These are phyloP conservation scores for Capromys pilorides DNA, from an alignment of 2,797 vertebrate species.

Conservation along the genomic window DNA sequence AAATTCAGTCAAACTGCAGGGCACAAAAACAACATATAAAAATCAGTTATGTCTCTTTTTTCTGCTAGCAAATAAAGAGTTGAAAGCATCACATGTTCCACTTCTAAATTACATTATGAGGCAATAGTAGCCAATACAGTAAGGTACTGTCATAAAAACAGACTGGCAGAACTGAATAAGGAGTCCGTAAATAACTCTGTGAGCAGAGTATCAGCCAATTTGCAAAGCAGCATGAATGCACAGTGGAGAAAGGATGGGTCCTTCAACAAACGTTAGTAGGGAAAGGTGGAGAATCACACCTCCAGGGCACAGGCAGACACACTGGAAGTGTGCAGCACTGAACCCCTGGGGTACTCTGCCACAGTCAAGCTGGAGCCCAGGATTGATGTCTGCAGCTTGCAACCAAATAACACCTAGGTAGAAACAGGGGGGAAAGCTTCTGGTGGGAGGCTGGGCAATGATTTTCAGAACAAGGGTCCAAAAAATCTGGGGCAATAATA, in stretches of 20 bases:
- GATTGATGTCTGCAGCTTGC: neutral
- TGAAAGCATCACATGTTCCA: too few relatives aligned
- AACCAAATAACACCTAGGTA: neutral
- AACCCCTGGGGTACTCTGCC: too few relatives aligned
- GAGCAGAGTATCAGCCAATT: neutral
- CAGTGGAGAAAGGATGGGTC: neutral
- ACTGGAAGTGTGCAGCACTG: neutral
- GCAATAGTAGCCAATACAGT: neutral
- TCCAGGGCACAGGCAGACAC: too few relatives aligned
- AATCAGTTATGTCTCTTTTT: neutral
- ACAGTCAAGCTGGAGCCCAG: neutral
- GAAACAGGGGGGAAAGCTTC: neutral
- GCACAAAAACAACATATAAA: neutral
- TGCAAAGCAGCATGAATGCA: neutral
- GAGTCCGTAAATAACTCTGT: neutral
- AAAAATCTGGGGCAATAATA: neutral
- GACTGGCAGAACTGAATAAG: neutral
- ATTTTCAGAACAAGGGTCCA: neutral
- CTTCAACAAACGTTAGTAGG: neutral
- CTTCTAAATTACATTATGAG: neutral
- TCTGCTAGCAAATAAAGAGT: neutral
- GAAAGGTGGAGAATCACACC: neutral
- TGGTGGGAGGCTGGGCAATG: neutral
- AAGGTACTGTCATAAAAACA: neutral
- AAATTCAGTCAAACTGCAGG: neutral